Evolutionary conservation across 2,888 invertebrate genomes (phyloP), one percentile per base, ranked within the genome.

Genomic region (Tridacna crocea): DNA sequence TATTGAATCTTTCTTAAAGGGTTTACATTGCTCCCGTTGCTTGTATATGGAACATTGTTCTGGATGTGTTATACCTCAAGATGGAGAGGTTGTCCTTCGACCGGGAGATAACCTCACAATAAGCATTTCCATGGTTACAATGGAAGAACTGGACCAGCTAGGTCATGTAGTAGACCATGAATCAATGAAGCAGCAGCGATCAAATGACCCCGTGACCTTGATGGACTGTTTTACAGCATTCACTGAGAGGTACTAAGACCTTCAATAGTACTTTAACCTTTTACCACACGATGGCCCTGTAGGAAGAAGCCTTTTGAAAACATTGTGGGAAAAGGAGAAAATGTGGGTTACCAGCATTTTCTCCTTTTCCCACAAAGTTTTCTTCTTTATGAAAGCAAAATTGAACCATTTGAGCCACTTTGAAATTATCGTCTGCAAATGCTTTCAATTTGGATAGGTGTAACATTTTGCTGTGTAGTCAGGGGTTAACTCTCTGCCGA

Each of bases 221-320:
- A 95, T 96, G 88, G 96, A 96, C 90, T 96, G 96, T 91, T 95
- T 96, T 79, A 95, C 95, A 88, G 96, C 96, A 83, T 96, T 96
- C 93, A 96, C 96, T 91, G 95, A 94, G 87, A 94, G 94, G 95
- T 94, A 87, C 48, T 61, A 12, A n/a, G 12, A 24, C 1, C n/a
- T 60, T 60, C 3, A 24, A 61, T n/a, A 10, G 55, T n/a, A 12
- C 24, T 24, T 58, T 24, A 36, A 36, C 36, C 36, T 8, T 36
- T 36, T 36, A 58, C 22, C 22, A 26, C 2, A 27, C 10, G n/a
- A 36, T 8, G n/a, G n/a, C n/a, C n/a, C n/a, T n/a, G n/a, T n/a
- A n/a, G n/a, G n/a, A n/a, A n/a, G n/a, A n/a, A n/a, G n/a, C n/a
- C n/a, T n/a, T n/a, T n/a, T n/a, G n/a, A n/a, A n/a, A n/a, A n/a